phyloP scores from a whole-genome alignment of 2,113 vertebrate species.

The Oxyura jamaicensis region DNA sequence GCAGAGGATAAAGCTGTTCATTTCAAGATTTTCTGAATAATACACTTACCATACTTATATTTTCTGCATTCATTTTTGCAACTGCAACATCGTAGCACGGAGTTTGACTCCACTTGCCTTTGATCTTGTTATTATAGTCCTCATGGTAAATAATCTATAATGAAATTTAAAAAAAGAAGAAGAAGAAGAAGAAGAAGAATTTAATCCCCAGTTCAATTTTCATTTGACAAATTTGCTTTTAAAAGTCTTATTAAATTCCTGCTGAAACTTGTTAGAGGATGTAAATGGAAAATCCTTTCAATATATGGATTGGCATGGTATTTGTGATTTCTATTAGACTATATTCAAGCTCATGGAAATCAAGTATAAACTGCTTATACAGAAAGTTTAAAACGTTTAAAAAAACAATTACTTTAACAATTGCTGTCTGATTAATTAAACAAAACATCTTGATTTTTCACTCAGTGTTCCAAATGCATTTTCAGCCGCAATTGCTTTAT shows the following conservation, averaged over 20 bases:
- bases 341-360: not conserved
- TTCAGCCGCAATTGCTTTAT: not conserved
- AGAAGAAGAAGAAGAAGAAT: not conserved
- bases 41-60: conserved; percentile 87
- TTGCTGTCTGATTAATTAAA: not conserved
- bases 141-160: conserved; percentile 90
- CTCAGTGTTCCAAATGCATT: not conserved
- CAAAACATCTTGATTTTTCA: not conserved
- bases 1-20: not conserved
- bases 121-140: conserved; percentile 93
- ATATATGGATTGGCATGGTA: not conserved
- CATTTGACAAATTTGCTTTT: not conserved
- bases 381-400: not conserved
- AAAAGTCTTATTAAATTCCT: not conserved
- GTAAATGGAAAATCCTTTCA: not conserved
- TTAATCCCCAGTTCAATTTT: not conserved
- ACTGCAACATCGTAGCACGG: conserved; percentile 93
- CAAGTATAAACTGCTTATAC: not conserved
- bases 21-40: not conserved
- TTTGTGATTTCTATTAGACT: not conserved
- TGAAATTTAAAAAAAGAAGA: not conserved
- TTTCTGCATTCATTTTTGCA: conserved; percentile 90
- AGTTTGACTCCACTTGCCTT: conserved; percentile 96
- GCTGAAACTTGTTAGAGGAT: not conserved
- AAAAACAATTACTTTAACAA: not conserved